Evolutionary conservation across 2,797 vertebrate species (phyloP), one percentile per base, ranked within the genome.

Genomic region (Okamejei kenojei): DNA sequence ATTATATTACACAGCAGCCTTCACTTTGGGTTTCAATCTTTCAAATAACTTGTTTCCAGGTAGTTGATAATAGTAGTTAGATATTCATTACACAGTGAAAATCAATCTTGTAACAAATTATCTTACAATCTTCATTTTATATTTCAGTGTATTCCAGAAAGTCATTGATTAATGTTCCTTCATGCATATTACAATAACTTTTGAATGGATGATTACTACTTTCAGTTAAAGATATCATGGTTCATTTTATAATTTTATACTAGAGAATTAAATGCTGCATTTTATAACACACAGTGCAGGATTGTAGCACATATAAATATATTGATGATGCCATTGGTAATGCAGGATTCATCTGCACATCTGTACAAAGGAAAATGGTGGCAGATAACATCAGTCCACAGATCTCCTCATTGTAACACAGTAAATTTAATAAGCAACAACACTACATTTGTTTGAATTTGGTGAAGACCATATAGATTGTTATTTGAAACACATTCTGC

Each of bases 41-140:
- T 91, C 68, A 91, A 91, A 73, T 71, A 91, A 73, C 45, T 91
- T 73, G 68, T 71, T 91, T 91, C 71, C 88, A 91, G 68, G 71
- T 86, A 13, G 61, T 91, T 91, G 65, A 73, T 91, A 91, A 45
- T 73, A 38, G 35, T 73, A 91, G 65, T 38, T 91, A 91, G 65
- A 35, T 73, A 73, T 91, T 91, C 65, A 91, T 91, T 91, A 74
- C 45, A 23, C n/a, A 73, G 65, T 54, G 32, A 45, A 7, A 91
- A 71, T 91, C 35, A 74, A 91, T 91, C 68, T 91, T 45, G 35
- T 74, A 91, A 23, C 65, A 74, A 91, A 73, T 91, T 26, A 91
- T 91, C 68, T 91, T 71, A 3, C 38, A 91, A 45, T 73, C 68
- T 54, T 91, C 68, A 91, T 71, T 91, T 91, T 73, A 91, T 91